Evolutionary conservation across 2,888 invertebrate species (phyloP), one percentile per base, ranked within the genome.

Genomic region (Diarsia rubi): DNA sequence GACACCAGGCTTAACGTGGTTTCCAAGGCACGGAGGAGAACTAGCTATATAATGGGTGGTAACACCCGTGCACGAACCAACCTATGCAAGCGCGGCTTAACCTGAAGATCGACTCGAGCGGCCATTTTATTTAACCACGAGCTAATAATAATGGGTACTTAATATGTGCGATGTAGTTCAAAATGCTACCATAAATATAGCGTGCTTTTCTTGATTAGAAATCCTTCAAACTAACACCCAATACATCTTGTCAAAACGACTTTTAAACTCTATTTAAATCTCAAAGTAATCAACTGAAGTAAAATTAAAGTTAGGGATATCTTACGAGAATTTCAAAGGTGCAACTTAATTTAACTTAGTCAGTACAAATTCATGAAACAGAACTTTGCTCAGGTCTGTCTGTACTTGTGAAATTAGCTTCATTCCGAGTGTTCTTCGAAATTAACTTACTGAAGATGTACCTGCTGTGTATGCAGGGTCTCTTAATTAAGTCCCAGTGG

Each of bases 401-500:
- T 49, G 8, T n/a, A n/a, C 57, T 80, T 80, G 47, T 52, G 11
- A 63, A 64, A 73, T 74, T 74, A 82, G 65, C 27, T 73, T 3
- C 31, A 63, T 76, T 76, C 45, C 52, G 14, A 21, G 24, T 52
- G 45, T 67, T 63, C 65, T 77, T 67, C 27, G 21, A 77, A 85
- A 82, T 86, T 75, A 75, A 69, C 73, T 73, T 69, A 59, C 62
- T 72, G 65, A 52, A 52, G 31, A 68, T 63, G 66, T 21, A 64
- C 45, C 49, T 67, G 54, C 52, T 73, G n/a, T 65, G 47, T 70
- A 64, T 57, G 49, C 45, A 21, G 44, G 54, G 52, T 73, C 75
- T 80, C 73, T 82, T 85, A 86, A 87, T 88, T 88, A 87, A 82
- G 70, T 66, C 31, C 78, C 73, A 60, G 69, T 84, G 72, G 82